A percentile compares a stretch with the other conserved stretches of the same genome.
Conservation (phyloP, 1,140 invertebrate species). For the Drosophila mauritiana region DNA sequence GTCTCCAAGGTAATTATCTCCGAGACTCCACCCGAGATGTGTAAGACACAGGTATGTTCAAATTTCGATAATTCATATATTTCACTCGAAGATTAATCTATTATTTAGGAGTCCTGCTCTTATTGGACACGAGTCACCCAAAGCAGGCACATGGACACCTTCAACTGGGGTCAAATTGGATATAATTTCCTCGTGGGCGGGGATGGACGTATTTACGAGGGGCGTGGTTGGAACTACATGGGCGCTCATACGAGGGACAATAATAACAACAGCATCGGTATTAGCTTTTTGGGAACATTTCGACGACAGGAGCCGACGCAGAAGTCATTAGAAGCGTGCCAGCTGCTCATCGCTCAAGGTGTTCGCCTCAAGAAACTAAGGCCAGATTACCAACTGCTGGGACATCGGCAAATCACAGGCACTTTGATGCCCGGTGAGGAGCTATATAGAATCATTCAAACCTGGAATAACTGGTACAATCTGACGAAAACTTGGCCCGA, state of each 20-base stretch:
- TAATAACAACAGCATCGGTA: conserved; percentile 87
- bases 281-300: conserved; percentile 89
- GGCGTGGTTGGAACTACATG: conserved; percentile 86
- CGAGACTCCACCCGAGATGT: conserved; percentile 85
- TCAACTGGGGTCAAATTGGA: conserved; percentile 88
- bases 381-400: conserved; percentile 87
- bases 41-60: conserved; percentile 84
- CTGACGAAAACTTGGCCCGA: conserved; percentile 8
- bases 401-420: conserved; percentile 86
- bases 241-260: conserved; percentile 86
- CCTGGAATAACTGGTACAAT: conserved; percentile 86
- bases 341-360: conserved; percentile 87
- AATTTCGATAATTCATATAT: neutral
- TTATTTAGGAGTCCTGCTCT: conserved; percentile 49
- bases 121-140: conserved; percentile 86
- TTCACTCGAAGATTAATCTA: neutral
- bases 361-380: conserved; percentile 86
- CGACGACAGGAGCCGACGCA: conserved; percentile 85
- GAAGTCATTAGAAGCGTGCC: conserved; percentile 86
- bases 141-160: conserved; percentile 86
- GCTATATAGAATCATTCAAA: conserved; percentile 86
- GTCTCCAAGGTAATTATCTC: conserved; percentile 86
- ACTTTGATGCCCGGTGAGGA: conserved; percentile 88
- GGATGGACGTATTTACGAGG: conserved; percentile 87
- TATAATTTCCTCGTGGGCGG: conserved; percentile 86